Conservation (phyloP, 2,888 invertebrate genomes). For the Drosophila testacea region DNA sequence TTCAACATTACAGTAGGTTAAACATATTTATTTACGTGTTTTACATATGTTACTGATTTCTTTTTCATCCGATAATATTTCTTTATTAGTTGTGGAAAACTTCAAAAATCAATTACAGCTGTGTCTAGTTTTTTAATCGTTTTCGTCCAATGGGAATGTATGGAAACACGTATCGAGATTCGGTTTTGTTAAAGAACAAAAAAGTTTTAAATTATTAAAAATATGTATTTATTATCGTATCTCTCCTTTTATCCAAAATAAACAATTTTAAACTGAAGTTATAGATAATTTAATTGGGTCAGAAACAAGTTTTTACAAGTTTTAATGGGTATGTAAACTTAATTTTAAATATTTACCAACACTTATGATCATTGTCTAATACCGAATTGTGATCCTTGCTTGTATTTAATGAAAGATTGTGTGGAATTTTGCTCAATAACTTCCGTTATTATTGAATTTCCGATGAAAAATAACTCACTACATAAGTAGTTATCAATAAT, state of each 20-base stretch:
- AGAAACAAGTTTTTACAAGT: too few relatives aligned
- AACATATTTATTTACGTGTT: neutral
- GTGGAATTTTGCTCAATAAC: constrained; percentile 20
- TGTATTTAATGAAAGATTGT: constrained; percentile 9
- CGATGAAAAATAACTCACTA: constrained; percentile 22
- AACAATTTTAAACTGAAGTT: neutral
- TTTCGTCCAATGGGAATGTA: too few relatives aligned
- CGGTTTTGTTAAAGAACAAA: too few relatives aligned
- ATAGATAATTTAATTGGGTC: neutral
- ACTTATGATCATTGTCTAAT: neutral
- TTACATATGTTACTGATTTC: too few relatives aligned
- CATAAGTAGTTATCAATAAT: constrained; percentile 2
- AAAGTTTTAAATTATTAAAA: too few relatives aligned
- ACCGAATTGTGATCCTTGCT: constrained; percentile 5
- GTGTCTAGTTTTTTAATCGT: too few relatives aligned
- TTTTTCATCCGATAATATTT: neutral
- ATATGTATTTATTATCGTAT: too few relatives aligned
- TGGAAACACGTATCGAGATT: too few relatives aligned
- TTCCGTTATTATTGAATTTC: constrained; percentile 41
- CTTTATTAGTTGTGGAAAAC: neutral
- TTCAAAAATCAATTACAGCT: too few relatives aligned
- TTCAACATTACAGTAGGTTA: too few relatives aligned
- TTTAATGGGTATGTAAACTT: too few relatives aligned
- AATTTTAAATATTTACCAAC: neutral
- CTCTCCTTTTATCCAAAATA: neutral